These are phyloP conservation scores for Trichoplusia ni DNA, from an alignment of 1,140 invertebrate species.

Conservation along the genomic window DNA sequence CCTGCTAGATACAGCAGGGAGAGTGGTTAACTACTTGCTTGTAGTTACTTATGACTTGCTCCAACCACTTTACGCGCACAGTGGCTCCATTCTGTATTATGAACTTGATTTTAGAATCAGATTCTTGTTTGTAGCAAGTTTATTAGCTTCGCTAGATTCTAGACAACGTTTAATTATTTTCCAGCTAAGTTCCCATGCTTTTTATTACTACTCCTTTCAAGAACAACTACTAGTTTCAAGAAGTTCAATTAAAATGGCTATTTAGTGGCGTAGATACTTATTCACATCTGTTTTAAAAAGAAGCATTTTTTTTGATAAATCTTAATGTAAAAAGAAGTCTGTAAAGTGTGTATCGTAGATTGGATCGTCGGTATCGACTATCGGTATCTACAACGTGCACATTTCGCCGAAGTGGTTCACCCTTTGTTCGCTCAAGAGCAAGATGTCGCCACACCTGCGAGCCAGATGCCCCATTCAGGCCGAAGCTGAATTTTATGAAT, in stretches of 20 bases:
- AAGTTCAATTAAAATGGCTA: too few species aligned
- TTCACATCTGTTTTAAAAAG: too few species aligned
- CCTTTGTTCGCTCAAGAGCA: constrained; percentile 45
- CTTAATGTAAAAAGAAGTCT: too few species aligned
- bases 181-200: too few species aligned
- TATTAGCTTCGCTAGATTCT: neutral
- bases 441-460: constrained; percentile 62
- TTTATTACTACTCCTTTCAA: too few species aligned
- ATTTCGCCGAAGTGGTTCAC: constrained; percentile 37
- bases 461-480: constrained; percentile 70
- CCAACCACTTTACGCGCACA: constrained; percentile 2
- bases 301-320: too few species aligned
- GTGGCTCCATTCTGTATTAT: constrained; percentile 19
- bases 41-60: constrained; percentile 23
- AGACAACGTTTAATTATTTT: constrained; percentile 16
- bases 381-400: constrained; percentile 21
- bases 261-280: too few species aligned
- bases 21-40: constrained; percentile 20
- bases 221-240: too few species aligned
- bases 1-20: constrained; percentile 36
- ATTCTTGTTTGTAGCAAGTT: constrained; percentile 26
- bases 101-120: constrained; percentile 22
- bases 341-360: too few species aligned
- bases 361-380: constrained; percentile 29
- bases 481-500: constrained; percentile 71